Conservation (phyloP, 2,888 invertebrate genomes). For the Steromphala cineraria region DNA sequence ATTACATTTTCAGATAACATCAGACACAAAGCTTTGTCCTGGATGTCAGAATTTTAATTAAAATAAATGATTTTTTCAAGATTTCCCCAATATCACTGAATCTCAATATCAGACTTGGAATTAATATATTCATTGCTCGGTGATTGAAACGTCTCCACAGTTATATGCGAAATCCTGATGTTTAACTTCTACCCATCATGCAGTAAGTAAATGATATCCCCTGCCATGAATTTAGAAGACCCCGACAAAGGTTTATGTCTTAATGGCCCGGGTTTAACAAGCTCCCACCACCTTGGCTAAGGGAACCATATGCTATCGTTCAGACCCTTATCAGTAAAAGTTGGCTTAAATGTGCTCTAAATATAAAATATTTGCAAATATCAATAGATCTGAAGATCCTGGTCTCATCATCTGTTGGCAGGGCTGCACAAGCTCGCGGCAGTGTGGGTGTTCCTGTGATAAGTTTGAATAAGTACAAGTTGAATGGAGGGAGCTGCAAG, state of each 20-base stretch:
- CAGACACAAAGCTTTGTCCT: too few species aligned
- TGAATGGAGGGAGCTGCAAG: neutral
- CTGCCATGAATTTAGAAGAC: neutral
- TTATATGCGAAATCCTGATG: neutral
- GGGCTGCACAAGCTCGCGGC: neutral
- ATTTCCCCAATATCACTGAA: too few species aligned
- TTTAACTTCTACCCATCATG: neutral
- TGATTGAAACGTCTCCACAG: neutral
- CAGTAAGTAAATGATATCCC: neutral
- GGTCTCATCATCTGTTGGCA: neutral
- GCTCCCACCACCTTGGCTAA: neutral
- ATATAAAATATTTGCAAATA: slow-evolving; percentile 11
- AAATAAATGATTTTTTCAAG: too few species aligned
- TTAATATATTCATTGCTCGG: slow-evolving; percentile 2
- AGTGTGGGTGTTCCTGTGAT: slow-evolving; percentile 13
- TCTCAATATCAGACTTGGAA: neutral
- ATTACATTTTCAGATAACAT: too few species aligned
- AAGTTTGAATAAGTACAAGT: slow-evolving; percentile 2
- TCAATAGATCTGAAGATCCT: neutral
- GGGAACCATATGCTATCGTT: neutral
- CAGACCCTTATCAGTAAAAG: neutral
- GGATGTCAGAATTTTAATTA: too few species aligned
- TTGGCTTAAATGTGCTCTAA: slow-evolving; percentile 6
- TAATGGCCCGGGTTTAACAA: neutral
- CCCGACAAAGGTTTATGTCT: neutral